Evolutionary conservation across 2,888 invertebrate genomes (phyloP), one percentile per base, ranked within the genome.

Genomic region (Julus scandinavius): DNA sequence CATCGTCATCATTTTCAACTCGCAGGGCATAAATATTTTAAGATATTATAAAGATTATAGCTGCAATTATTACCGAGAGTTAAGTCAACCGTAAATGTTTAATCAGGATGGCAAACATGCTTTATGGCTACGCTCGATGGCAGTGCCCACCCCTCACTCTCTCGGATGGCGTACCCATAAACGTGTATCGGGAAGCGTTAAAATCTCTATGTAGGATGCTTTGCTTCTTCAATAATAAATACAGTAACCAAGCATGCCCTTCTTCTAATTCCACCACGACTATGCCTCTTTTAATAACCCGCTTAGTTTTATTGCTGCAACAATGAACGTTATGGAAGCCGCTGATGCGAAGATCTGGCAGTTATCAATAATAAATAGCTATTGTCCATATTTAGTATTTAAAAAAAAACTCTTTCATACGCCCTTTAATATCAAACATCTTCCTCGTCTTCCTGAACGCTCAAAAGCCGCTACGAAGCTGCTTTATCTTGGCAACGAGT

Each of bases 11-110:
- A 17, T 72, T 72, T 72, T 72, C 29, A 72, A 72, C 29, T 72
- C 29, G 20, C 72, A 20, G 29, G 29, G 29, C 72, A 72, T 72
- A 4, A 72, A 72, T 72, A 72, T 72, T 72, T 72, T 29, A 72
- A 72, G 72, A 72, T 72, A 72, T 72, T 72, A 20, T 20, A 72
- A 72, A 72, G 72, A 17, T 72, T 72, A 72, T 72, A 11, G 72
- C 72, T 72, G 72, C 72, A 72, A 72, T 72, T 72, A 72, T 72
- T 72, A 29, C 72, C 72, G 72, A 72, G 72, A 72, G 72, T 72
- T 72, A 72, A 72, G 72, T 72, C 72, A 72, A 72, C 29, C 29
- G 72, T 72, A 72, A 72, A 72, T 72, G 72, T 72, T 72, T 72
- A 72, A 72, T 72, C 72, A 29, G 72, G 72, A 72, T 29, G 72